Conservation (phyloP, 92 coral and sea anemone genomes). For the Scolanthus callimorphus region DNA sequence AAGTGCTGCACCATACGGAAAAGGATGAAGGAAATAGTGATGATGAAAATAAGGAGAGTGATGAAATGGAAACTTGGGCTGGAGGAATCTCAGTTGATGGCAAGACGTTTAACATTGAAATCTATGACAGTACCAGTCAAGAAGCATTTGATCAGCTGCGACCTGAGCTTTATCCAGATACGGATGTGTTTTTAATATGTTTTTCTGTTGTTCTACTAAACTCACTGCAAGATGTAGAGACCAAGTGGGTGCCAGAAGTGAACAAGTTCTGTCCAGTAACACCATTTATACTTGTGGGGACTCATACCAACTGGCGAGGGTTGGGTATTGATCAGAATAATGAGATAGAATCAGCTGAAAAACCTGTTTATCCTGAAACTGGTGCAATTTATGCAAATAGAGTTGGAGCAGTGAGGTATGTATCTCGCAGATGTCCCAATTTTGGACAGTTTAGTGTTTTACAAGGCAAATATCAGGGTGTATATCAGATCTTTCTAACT, state of each 20-base stretch:
- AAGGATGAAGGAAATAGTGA: slow-evolving; percentile 32
- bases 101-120: slow-evolving; percentile 31
- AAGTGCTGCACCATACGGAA: slow-evolving; percentile 24
- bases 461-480: too few species aligned
- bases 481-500: too few species aligned
- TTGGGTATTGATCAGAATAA: slow-evolving; percentile 52
- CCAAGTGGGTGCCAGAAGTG: slow-evolving; percentile 94
- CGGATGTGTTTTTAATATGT: slow-evolving; percentile 93
- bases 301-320: slow-evolving; percentile 91
- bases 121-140: slow-evolving; percentile 57
- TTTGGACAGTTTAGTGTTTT: too few species aligned
- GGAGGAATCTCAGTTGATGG: slow-evolving; percentile 49
- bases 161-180: slow-evolving; percentile 58
- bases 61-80: slow-evolving; percentile 26
- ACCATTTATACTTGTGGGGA: slow-evolving; percentile 93
- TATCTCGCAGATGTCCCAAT: not conserved
- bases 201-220: slow-evolving; percentile 81
- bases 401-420: slow-evolving; percentile 66
- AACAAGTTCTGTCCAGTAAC: slow-evolving; percentile 74
- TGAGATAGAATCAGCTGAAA: slow-evolving; percentile 35
- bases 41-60: slow-evolving; percentile 11
- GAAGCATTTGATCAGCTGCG: slow-evolving; percentile 66
- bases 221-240: slow-evolving; percentile 65
- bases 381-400: slow-evolving; percentile 70
- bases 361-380: slow-evolving; percentile 62